Base-by-base conservation (phyloP, 2,797 vertebrate genomes). In the Sylvilagus floridanus region DNA sequence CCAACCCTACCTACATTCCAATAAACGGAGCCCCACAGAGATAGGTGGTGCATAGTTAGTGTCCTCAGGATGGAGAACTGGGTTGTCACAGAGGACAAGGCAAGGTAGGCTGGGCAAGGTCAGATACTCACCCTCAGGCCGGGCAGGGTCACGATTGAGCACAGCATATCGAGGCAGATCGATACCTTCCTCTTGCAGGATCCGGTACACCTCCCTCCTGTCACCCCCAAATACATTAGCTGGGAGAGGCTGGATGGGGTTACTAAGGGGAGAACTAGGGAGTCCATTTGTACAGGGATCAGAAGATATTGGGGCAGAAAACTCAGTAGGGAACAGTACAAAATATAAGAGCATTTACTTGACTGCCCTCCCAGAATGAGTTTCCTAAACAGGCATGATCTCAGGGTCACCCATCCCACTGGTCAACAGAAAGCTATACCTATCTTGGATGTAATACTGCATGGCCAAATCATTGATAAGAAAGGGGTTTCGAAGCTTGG, bases 371-470 rank as follows among this genome's bases (percentile, higher is more conserved):
- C 69, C 90, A 63, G 63, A 88, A 4, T 42, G 4, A 10, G 71
- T 72, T 79, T 65, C 62, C 54, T 83, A 88, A 87, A 88, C 7
- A 85, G 52, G 52, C 3, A 60, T 50, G 26, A 91, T 84, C 90
- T 77, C 54, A 35, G 14, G 30, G 60, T 57, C 78, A 63, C 57
- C 94, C 96, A 90, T 50, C 66, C 90, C 93, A 62, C 24, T n/a
- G 68, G 69, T 16, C 83, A 91, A 78, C 4, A 87, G 68, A 84
- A 90, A 90, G 97, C 8, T 97, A 84, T 98, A 99, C 99, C 99
- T 99, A 98, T 99, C 99, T 98, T 99, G 99, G 97, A 99, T 99
- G 97, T 98, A 99, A 98, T 99, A 99, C 98, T 99, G 99, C 99
- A 99, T 99, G 96, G 99, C 99, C 97, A 99, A 98, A 97, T 99